Base-by-base conservation (phyloP, 2,888 invertebrate genomes). In the Synanthedon vespiformis region DNA sequence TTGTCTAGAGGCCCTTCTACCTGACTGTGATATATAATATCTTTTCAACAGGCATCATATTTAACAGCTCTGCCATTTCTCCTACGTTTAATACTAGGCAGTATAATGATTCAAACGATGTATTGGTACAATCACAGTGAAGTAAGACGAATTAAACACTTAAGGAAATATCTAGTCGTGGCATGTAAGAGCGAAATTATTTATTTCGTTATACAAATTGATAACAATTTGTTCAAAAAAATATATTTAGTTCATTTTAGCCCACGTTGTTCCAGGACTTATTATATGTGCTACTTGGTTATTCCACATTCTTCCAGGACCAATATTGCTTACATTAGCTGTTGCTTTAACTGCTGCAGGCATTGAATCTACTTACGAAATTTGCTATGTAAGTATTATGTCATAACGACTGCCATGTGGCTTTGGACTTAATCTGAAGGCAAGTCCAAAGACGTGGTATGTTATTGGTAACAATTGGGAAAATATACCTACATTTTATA, bases 321-420 rank as follows among this genome's bases (percentile, higher is more conserved):
- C 86, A 1, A 58, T 75, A 13, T 52, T 83, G 18, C 57, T 87
- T 55, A 79, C 83, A 4, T 60, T 68, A 52, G 81, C 83, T 11
- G 82, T 89, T 4, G 64, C 87, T 0, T 72, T 92, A 55, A 91
- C 91, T 10, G 89, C 88, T 52, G 89, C 88, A 22, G 92, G 92
- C 13, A 90, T 90, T 70, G 89, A 92, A 64, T 85, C 90, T 0
- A 89, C 89, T 12, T 80, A 90, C 59, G 90, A 91, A 56, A 88
- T 92, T 22, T 84, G 83, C 59, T 80, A 85, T 56, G 86, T 86
- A 57, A 76, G 89, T 48, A 22, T 18, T 10, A 34, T 34, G 34
- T 2, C 34, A 34, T 34, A 22, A 22, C 5, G 22, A 22, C 18
- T 22, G 4, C 18, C 2, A 18, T 18, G 3, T 22, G 22, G 0